These are phyloP conservation scores for Cathartes aura DNA, from an alignment of 2,113 vertebrate species.

Conservation along the genomic window DNA sequence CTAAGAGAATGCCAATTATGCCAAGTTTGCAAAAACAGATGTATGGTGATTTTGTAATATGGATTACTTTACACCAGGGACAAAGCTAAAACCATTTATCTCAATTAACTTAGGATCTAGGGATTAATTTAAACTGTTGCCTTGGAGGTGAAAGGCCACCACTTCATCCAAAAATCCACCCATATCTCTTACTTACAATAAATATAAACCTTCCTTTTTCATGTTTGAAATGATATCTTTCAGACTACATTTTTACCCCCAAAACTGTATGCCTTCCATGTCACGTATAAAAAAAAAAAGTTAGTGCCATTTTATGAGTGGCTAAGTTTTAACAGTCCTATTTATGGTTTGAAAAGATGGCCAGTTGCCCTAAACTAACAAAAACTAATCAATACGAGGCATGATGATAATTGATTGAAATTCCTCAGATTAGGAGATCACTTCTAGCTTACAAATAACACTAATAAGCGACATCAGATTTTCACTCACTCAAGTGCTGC, in stretches of 20 bases:
- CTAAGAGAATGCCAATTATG: constrained; percentile 71
- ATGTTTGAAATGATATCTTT: neutral
- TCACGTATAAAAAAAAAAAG: neutral
- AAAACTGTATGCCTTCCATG: neutral
- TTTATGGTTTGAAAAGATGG: neutral
- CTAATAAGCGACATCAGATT: constrained; percentile 19
- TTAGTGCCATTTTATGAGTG: neutral
- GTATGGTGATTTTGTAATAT: constrained; percentile 56
- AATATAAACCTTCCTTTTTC: neutral
- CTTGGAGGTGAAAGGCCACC: constrained; percentile 70
- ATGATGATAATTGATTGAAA: constrained; percentile 59
- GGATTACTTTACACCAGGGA: constrained; percentile 70
- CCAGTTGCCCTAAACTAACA: constrained; percentile 13
- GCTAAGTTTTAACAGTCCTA: neutral
- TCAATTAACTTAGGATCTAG: constrained; percentile 74
- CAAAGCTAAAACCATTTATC: constrained; percentile 72
- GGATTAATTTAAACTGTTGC: constrained; percentile 73
- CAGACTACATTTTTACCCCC: neutral
- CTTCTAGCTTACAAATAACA: constrained; percentile 50
- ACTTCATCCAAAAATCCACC: constrained; percentile 17
- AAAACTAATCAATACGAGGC: constrained; percentile 56
- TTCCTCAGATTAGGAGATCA: constrained; percentile 36
- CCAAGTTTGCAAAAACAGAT: constrained; percentile 71
- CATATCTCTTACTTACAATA: neutral
- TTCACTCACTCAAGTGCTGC: neutral